Conservation (phyloP, 1,140 invertebrate genomes). For the Ruditapes philippinarum region DNA sequence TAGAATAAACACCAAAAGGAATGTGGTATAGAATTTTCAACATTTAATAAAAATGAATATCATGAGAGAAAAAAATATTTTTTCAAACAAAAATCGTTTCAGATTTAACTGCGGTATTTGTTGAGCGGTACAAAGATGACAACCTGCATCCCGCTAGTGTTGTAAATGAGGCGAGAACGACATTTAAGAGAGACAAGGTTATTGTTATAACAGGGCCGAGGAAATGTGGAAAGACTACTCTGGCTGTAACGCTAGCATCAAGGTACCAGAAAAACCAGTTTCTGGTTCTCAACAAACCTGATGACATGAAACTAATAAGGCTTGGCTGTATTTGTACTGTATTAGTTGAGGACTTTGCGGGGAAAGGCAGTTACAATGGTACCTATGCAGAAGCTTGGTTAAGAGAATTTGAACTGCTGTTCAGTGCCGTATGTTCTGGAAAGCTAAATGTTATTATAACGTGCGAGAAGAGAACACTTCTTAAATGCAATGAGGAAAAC, state of each 20-base stretch:
- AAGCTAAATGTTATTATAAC: slow-evolving; percentile 8
- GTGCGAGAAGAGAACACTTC: background rate
- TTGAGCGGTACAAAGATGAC: background rate
- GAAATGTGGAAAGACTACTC: background rate
- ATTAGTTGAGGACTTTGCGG: background rate
- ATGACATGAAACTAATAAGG: background rate
- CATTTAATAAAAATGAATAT: no score
- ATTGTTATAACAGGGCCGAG: background rate
- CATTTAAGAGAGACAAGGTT: background rate
- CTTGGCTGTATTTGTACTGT: background rate
- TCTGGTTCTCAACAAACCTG: background rate
- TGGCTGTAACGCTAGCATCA: background rate
- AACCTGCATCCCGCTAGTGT: background rate
- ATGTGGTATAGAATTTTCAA: no score
- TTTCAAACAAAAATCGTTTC: no score
- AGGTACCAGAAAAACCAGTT: background rate
- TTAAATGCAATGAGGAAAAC: background rate
- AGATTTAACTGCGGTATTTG: background rate
- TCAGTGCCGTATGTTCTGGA: background rate
- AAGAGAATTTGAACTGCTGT: background rate
- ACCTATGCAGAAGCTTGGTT: background rate
- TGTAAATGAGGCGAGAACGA: background rate
- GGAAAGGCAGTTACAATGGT: background rate
- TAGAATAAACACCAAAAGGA: no score
- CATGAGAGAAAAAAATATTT: no score